phyloP scores from a whole-genome alignment of 2,888 invertebrate genomes.

The Cyrtodaria siliqua region DNA sequence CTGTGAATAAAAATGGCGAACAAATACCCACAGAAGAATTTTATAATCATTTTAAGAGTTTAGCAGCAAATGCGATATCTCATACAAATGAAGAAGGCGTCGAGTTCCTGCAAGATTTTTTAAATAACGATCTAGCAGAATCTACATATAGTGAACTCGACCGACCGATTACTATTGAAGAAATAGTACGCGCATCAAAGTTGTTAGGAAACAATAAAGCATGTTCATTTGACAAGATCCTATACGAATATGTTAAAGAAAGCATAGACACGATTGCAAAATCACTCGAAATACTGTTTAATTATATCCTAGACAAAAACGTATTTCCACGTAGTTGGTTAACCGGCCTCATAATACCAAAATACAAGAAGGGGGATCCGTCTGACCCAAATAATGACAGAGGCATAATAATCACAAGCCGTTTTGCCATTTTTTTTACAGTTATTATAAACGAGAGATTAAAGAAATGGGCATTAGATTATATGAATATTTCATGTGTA shows the following conservation, averaged over 20 bases:
- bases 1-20: background rate
- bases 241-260: constrained; percentile 45
- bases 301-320: constrained; percentile 23
- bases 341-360: constrained; percentile 47
- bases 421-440: constrained; percentile 50
- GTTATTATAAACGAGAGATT: constrained; percentile 47
- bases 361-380: constrained; percentile 41
- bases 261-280: constrained; percentile 15
- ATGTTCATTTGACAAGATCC: constrained; percentile 32
- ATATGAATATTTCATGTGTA: no score
- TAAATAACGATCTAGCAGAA: no score
- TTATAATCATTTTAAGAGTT: no score
- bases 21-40: no score
- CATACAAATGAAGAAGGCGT: no score
- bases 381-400: constrained; percentile 42
- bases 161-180: background rate
- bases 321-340: constrained; percentile 40
- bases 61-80: no score
- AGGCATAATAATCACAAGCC: constrained; percentile 46
- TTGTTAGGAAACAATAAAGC: constrained; percentile 24
- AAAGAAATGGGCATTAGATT: no score
- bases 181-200: constrained; percentile 13
- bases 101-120: no score
- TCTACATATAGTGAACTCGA: constrained; percentile 7
- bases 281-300: constrained; percentile 23